A percentile compares a stretch with the other conserved stretches of the same genome.
Evolutionary conservation across 2,888 invertebrate species (phyloP).

Genomic region (Sesamia inferens): DNA sequence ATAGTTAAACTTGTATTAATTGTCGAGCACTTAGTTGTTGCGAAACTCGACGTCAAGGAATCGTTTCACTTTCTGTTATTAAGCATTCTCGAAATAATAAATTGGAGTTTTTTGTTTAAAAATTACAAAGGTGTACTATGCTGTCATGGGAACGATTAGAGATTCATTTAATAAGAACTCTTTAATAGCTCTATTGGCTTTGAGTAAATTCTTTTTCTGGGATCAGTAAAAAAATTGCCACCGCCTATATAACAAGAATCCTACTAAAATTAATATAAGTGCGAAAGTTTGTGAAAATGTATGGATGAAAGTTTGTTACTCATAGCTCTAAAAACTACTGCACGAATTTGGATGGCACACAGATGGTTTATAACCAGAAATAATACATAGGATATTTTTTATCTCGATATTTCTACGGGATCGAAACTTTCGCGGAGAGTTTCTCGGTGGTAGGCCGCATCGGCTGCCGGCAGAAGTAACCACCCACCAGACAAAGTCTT

Average conservation of each 20-base stretch:
- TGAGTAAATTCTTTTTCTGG: background rate
- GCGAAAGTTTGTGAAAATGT: no score
- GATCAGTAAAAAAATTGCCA: background rate
- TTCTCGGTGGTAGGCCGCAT: no score
- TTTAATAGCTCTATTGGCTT: background rate
- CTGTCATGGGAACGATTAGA: slow-evolving; percentile 38
- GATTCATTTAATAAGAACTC: slow-evolving; percentile 4
- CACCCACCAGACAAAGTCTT: no score
- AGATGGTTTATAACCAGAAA: no score
- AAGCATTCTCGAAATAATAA: slow-evolving; percentile 55
- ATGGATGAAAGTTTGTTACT: no score
- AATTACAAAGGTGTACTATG: slow-evolving; percentile 23
- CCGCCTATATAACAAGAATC: background rate
- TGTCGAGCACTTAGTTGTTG: slow-evolving; percentile 64
- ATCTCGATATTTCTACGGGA: no score
- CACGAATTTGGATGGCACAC: no score
- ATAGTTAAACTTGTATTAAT: slow-evolving; percentile 71
- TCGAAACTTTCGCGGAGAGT: no score
- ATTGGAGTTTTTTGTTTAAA: slow-evolving; percentile 33
- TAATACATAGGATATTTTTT: no score
- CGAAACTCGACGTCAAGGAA: slow-evolving; percentile 61
- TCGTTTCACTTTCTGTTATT: slow-evolving; percentile 60
- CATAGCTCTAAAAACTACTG: no score
- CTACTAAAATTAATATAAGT: no score
- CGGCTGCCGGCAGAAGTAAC: no score